Base-by-base conservation (phyloP, 2,113 vertebrate genomes). In the Amazona guildingii region DNA sequence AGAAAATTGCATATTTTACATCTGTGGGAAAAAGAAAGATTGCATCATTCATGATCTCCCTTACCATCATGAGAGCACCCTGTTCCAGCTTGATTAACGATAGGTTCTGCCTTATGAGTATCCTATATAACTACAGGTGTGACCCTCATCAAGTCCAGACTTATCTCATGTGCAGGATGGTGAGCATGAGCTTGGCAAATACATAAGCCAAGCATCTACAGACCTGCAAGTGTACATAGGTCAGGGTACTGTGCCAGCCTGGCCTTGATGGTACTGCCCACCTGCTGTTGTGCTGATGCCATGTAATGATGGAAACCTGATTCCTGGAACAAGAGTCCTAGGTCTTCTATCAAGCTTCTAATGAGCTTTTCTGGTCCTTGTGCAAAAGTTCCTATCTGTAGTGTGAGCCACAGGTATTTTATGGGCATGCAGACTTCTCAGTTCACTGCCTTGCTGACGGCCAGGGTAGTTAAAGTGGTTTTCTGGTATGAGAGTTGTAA, bases 231-330 rank as follows among this genome's bases (percentile, higher is more conserved):
- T 5, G 54, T 35, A 16, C 41, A 18, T 10, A n/a, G 54, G 37
- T 63, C 79, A 81, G 79, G 24, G 15, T 20, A 21, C 19, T 67
- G 41, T 77, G 68, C 59, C 86, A 74, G 51, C 13, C 68, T 1
- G 5, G 17, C 72, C 88, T 41, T 44, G 54, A 5, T 7, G 0
- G 0, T 5, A 3, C 37, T 54, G 49, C 54, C 27, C 21, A 3
- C 29, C 81, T 69, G 68, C 41, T 52, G 27, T 49, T 19, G 27
- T 41, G 37, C 28, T 82, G 64, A 14, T 54, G 79, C 52, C 44
- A 17, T 1, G 43, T 5, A 28, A 21, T 57, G 35, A 9, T 29
- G 46, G 33, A 83, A 46, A 31, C 31, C 6, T 29, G 29, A 83
- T n/a, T 93, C 72, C 67, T 59, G 76, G 79, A 92, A 87, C 55